phyloP scores from a whole-genome alignment of 2,113 vertebrate genomes.

The Phylloscopus whistleri region DNA sequence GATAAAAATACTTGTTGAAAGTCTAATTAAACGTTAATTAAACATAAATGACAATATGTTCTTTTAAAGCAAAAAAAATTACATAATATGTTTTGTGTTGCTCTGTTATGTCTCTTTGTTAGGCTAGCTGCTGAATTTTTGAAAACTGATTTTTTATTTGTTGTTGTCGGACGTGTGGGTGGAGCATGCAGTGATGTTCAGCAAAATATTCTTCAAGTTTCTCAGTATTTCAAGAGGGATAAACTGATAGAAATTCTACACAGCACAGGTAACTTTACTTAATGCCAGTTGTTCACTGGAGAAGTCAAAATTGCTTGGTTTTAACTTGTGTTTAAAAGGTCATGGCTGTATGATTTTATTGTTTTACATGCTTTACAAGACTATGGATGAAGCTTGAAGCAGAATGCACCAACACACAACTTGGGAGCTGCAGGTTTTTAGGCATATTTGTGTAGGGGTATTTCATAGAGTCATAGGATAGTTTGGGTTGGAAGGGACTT shows the following conservation, averaged over 20 bases:
- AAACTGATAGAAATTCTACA: slow-evolving; percentile 85
- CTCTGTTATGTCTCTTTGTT: slow-evolving; percentile 19
- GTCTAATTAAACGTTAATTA: not conserved
- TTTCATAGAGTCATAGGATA: not conserved
- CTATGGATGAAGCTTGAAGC: not conserved
- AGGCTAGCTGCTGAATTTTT: slow-evolving; percentile 89
- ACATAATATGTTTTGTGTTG: accelerated
- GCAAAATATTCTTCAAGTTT: slow-evolving; percentile 83
- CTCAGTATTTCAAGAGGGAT: slow-evolving; percentile 83
- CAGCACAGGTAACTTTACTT: slow-evolving; percentile 74
- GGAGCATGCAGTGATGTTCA: slow-evolving; percentile 92
- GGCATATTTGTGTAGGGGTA: accelerated
- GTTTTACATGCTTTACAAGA: not conserved
- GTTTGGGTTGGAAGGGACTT: not conserved
- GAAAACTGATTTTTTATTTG: slow-evolving; percentile 85
- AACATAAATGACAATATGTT: not conserved
- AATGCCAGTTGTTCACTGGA: not conserved
- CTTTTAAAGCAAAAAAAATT: not conserved
- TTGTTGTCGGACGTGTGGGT: slow-evolving; percentile 88
- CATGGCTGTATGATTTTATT: not conserved
- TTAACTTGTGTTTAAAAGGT: not conserved
- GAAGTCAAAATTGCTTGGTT: not conserved
- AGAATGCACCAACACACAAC: not conserved
- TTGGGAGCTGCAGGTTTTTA: not conserved
- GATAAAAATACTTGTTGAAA: not conserved